phyloP scores from a whole-genome alignment of 1,140 invertebrate genomes.

The Maconellicoccus hirsutus region DNA sequence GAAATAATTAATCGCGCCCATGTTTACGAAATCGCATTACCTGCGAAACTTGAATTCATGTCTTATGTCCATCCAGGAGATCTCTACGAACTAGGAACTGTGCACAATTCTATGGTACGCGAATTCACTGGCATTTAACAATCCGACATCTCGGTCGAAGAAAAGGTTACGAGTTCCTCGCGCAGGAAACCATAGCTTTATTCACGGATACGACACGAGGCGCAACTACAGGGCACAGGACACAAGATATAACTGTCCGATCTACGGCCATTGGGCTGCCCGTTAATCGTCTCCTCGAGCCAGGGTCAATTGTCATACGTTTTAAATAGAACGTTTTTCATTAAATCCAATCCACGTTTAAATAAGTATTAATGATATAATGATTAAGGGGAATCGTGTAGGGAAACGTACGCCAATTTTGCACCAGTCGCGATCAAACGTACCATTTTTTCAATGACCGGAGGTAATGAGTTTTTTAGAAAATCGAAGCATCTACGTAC shows the following conservation, averaged over 20 bases:
- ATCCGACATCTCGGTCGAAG: neutral
- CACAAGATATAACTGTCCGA: slow-evolving; percentile 8
- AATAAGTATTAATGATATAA: slow-evolving; percentile 2
- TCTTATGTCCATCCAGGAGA: slow-evolving; percentile 2
- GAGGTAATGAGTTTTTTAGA: too few species aligned
- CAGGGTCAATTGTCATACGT: neutral
- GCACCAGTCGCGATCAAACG: too few species aligned
- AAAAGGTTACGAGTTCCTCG: neutral
- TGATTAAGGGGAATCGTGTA: neutral
- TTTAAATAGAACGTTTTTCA: neutral
- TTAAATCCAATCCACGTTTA: neutral
- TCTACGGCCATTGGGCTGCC: neutral
- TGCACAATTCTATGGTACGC: too few species aligned
- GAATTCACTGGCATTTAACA: too few species aligned
- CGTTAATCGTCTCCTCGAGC: neutral
- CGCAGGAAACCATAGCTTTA: neutral
- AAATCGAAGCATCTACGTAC: too few species aligned
- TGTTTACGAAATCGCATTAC: neutral
- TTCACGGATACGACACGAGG: neutral
- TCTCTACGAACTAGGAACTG: neutral
- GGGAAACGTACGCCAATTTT: too few species aligned
- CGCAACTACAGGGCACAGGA: slow-evolving; percentile 6
- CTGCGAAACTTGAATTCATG: neutral
- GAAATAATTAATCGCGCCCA: too few species aligned
- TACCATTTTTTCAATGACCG: too few species aligned